These are phyloP conservation scores for Drosophila saltans DNA, from an alignment of 1,140 invertebrate genomes.

Conservation along the genomic window DNA sequence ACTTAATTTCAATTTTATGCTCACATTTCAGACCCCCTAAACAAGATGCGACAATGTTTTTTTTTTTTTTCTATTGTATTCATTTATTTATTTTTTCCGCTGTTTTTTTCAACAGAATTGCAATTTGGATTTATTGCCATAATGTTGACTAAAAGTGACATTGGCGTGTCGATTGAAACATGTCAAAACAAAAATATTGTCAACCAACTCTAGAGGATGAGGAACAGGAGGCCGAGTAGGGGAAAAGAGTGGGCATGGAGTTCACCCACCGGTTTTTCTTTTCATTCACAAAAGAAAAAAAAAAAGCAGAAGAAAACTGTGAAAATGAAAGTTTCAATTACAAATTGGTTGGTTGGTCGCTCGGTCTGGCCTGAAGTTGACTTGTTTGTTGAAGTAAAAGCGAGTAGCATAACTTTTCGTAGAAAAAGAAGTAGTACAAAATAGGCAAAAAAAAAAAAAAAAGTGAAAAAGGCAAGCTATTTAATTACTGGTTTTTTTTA, in stretches of 20 bases:
- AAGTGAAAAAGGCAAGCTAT: conserved; percentile 50
- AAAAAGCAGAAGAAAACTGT: conserved; percentile 37
- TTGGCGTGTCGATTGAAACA: conserved; percentile 51
- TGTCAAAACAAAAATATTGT: conserved; percentile 33
- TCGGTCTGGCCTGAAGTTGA: conserved; percentile 4
- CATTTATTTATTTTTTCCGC: conserved; percentile 1
- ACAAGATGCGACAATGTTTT: conserved; percentile 27
- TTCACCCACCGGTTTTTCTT: conserved; percentile 34
- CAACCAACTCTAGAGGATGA: background rate
- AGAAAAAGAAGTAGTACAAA: conserved; percentile 8
- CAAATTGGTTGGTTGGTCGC: conserved; percentile 44
- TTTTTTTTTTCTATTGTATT: conserved; percentile 4
- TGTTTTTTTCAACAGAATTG: conserved; percentile 43
- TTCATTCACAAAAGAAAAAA: conserved; percentile 30
- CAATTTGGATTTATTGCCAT: conserved; percentile 48
- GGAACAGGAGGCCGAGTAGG: too few species aligned
- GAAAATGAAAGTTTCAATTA: conserved; percentile 76
- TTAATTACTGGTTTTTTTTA: conserved; percentile 77
- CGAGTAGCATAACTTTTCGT: conserved; percentile 21
- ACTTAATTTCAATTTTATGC: background rate
- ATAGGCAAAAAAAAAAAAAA: conserved; percentile 27
- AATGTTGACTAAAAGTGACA: conserved; percentile 42
- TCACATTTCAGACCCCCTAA: conserved; percentile 6
- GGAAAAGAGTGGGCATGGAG: background rate
- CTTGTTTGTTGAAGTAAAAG: conserved; percentile 14